These are phyloP conservation scores for Sturnus vulgaris DNA, from an alignment of 2,113 vertebrate genomes.

Conservation along the genomic window DNA sequence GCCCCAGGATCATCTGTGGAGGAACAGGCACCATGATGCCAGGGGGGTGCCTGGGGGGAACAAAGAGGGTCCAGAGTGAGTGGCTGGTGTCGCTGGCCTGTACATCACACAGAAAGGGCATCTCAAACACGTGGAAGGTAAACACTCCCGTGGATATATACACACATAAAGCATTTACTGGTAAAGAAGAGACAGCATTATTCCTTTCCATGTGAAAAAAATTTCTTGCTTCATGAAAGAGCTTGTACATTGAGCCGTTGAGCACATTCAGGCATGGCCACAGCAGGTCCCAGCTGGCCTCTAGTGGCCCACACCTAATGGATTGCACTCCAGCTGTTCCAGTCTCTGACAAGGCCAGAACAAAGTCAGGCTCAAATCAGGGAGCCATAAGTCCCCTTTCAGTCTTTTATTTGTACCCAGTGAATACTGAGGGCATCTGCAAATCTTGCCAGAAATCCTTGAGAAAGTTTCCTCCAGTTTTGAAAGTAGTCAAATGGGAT, in stretches of 20 bases:
- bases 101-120: neutral
- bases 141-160: neutral
- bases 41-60: neutral
- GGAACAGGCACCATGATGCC: neutral
- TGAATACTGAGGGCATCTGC: neutral
- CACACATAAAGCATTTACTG: neutral
- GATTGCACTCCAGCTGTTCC: neutral
- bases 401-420: neutral
- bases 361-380: neutral
- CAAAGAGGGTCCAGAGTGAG: neutral
- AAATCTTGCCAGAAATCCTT: neutral
- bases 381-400: neutral
- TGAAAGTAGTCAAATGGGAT: neutral
- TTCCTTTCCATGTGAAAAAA: neutral
- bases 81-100: accelerated
- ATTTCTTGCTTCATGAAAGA: neutral
- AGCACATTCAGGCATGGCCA: neutral
- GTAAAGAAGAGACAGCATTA: neutral
- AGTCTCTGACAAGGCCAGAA: neutral
- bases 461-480: neutral
- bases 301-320: neutral
- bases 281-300: neutral
- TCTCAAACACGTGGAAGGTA: neutral
- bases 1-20: neutral
- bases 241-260: accelerated